These are phyloP conservation scores for Zalophus californianus DNA, from an alignment of 2,797 vertebrate species.

Conservation along the genomic window DNA sequence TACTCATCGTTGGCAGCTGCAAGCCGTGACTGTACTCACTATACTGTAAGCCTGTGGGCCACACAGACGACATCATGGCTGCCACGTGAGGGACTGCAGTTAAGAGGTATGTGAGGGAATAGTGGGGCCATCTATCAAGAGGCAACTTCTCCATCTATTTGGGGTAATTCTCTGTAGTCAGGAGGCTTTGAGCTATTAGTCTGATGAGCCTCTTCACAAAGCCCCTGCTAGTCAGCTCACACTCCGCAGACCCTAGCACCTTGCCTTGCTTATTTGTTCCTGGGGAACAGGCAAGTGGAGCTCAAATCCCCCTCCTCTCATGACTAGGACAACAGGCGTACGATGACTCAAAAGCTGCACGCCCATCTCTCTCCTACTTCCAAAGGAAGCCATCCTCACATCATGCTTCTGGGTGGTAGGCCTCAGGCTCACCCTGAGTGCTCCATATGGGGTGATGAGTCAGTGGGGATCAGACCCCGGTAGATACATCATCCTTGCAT, in stretches of 20 bases:
- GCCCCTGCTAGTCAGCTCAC: not conserved
- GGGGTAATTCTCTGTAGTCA: not conserved
- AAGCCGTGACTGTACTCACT: fast-evolving
- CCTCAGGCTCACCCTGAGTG: not conserved
- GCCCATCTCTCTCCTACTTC: not conserved
- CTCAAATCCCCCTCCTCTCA: not conserved
- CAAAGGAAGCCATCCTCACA: not conserved
- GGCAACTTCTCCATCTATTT: not conserved
- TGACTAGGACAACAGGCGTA: not conserved
- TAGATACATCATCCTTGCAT: not conserved
- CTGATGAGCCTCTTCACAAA: not conserved
- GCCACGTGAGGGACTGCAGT: not conserved
- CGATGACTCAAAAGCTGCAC: not conserved
- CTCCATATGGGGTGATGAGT: not conserved
- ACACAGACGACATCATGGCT: not conserved
- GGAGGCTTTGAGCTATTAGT: not conserved
- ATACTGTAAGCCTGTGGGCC: not conserved
- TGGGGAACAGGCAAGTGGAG: not conserved
- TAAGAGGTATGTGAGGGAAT: not conserved
- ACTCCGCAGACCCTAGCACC: not conserved
- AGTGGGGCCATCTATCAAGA: not conserved
- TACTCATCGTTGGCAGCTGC: not conserved
- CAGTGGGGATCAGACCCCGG: not conserved
- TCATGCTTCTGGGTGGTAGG: not conserved
- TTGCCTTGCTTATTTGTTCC: not conserved